Evolutionary conservation across 2,113 vertebrate genomes (phyloP).

Genomic region (Ranitomeya variabilis): DNA sequence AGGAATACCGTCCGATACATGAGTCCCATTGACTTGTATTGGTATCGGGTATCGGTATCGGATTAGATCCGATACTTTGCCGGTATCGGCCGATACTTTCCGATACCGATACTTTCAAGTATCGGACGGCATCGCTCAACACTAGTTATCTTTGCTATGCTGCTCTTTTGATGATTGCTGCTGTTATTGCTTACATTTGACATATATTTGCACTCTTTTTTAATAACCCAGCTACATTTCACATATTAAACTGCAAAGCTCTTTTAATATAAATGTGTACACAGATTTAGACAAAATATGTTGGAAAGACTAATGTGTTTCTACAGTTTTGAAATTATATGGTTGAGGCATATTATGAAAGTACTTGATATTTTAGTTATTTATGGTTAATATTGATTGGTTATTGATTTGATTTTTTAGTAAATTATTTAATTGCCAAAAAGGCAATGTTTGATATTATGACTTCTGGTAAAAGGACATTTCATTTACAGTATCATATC

Average conservation of each 20-base stretch:
- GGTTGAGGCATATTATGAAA: background rate
- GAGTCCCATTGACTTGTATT: too few species aligned
- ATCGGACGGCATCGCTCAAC: too few species aligned
- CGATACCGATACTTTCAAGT: too few species aligned
- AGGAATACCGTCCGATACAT: too few species aligned
- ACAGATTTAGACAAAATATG: slow-evolving; percentile 21
- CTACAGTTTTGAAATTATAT: background rate
- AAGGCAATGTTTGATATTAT: background rate
- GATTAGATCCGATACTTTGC: too few species aligned
- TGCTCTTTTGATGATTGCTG: background rate
- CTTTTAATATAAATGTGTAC: slow-evolving; percentile 34
- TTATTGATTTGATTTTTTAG: too few species aligned
- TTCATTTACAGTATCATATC: too few species aligned
- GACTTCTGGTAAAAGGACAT: too few species aligned
- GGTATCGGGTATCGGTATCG: too few species aligned
- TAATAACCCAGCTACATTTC: slow-evolving; percentile 19
- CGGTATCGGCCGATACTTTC: too few species aligned
- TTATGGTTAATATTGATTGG: too few species aligned
- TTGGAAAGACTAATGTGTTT: slow-evolving; percentile 24
- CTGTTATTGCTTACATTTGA: background rate
- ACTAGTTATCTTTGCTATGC: background rate
- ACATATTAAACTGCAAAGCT: slow-evolving; percentile 20
- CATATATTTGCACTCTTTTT: slow-evolving; percentile 14
- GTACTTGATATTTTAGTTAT: background rate
- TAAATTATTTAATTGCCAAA: background rate